Conservation (phyloP, 2,113 vertebrate species). For the zebrafish (Danio rerio) region GRCz12tu NC_133189.1:28568501-28569000, state of each 20-base stretch:
- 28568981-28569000: background rate
- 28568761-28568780: constrained; percentile 97
- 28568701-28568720: constrained; percentile 92
- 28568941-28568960: background rate
- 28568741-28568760: constrained; percentile 93
- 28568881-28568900: background rate
- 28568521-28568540: too few species aligned
- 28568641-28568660: background rate
- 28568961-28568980: background rate
- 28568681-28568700: constrained; percentile 71
- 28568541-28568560: too few species aligned
- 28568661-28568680: background rate
- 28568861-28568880: background rate
- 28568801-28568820: constrained; percentile 71
- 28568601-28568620: too few species aligned
- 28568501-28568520: too few species aligned
- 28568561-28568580: too few species aligned
- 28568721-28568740: constrained; percentile 91
- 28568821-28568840: too few species aligned
- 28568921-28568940: background rate
- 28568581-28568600: too few species aligned
- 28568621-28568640: background rate
- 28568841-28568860: background rate
- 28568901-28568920: background rate
- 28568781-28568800: constrained; percentile 93